Conservation (phyloP, 2,113 vertebrate species). For the Muntiacus muntjak region DNA sequence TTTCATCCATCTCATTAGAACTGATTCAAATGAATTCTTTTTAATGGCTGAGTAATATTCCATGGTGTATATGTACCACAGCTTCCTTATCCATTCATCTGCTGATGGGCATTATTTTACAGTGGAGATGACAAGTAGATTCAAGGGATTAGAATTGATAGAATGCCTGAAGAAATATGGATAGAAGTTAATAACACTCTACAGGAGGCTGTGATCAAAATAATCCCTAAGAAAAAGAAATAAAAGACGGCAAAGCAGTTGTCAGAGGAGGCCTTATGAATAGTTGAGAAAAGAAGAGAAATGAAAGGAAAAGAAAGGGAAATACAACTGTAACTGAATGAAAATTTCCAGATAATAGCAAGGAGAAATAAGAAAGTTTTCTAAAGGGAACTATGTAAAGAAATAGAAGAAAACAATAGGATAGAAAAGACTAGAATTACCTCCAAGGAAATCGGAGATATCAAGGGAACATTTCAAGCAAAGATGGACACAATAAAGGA, state of each 20-base stretch:
- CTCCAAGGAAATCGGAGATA: not conserved
- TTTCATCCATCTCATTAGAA: too few relatives aligned
- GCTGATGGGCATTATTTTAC: not conserved
- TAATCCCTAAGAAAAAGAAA: not conserved
- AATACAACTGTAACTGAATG: not conserved
- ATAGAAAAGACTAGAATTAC: not conserved
- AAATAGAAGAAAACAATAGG: not conserved
- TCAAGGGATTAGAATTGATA: not conserved
- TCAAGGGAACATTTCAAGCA: not conserved
- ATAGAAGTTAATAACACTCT: not conserved
- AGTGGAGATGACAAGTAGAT: not conserved
- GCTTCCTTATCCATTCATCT: too few relatives aligned
- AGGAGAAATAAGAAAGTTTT: not conserved
- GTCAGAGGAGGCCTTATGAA: not conserved
- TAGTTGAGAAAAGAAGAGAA: not conserved
- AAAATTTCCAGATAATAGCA: not conserved
- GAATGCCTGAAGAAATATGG: not conserved
- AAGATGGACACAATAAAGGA: not conserved
- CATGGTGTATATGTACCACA: too few relatives aligned
- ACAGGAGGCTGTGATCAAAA: not conserved
- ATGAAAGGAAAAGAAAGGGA: not conserved
- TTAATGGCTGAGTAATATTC: too few relatives aligned
- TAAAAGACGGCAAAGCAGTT: not conserved
- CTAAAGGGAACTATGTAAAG: not conserved
- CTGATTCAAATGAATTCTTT: too few relatives aligned